Percentiles rank a stretch among this genome's conserved stretches.
Evolutionary conservation across 2,113 vertebrate species (phyloP).

Genomic region (Clarias batrachus): DNA sequence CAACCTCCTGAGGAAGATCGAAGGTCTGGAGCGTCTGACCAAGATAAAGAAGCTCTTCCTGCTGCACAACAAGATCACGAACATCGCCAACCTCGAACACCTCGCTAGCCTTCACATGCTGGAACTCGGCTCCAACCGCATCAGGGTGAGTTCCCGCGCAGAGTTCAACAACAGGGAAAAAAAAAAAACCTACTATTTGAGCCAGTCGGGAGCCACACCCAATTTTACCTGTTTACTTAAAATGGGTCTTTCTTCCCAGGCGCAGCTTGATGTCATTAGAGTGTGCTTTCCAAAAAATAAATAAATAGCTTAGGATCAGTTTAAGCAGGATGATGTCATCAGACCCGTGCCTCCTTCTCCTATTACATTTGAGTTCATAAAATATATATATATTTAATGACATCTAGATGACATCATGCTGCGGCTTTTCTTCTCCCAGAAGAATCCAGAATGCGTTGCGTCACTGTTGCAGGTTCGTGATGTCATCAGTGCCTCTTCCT

Average conservation of each 20-base stretch:
- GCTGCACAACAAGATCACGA: conserved; percentile 93
- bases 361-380: background rate
- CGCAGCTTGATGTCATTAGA: background rate
- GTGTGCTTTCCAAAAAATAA: background rate
- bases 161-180: background rate
- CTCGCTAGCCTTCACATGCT: conserved; percentile 86
- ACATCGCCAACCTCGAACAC: conserved; percentile 84
- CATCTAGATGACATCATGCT: background rate
- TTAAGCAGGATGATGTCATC: background rate
- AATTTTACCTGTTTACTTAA: background rate
- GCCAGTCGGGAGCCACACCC: background rate
- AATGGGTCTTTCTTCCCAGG: background rate
- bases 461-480: background rate
- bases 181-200: background rate
- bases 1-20: conserved; percentile 89
- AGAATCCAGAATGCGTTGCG: background rate
- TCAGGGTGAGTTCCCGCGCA: conserved; percentile 79
- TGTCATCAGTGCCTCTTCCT: background rate
- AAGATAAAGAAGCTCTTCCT: conserved; percentile 91
- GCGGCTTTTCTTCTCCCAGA: background rate
- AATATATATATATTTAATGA: background rate
- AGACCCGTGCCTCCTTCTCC: background rate
- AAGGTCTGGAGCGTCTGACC: conserved; percentile 85
- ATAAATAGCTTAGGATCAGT: background rate
- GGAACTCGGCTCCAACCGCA: conserved; percentile 95